Conservation (phyloP, 1,140 invertebrate genomes). For the Elymnias hypermnestra region DNA sequence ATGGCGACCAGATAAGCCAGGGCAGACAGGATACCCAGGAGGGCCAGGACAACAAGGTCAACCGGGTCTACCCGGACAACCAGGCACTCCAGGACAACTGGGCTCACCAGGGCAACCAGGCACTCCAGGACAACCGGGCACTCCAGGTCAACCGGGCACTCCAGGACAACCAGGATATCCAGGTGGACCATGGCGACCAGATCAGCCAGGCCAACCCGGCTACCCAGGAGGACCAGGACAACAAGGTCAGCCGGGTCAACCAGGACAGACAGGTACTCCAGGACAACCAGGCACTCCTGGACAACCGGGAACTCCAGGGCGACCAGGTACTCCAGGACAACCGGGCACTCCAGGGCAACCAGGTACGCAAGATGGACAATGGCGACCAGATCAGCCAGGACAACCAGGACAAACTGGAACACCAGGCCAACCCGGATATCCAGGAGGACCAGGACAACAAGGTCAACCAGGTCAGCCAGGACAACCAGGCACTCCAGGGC, state of each 20-base stretch:
- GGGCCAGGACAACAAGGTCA: slow-evolving; percentile 13
- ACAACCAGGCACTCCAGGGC: slow-evolving; percentile 23
- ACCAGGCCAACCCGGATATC: slow-evolving; percentile 17
- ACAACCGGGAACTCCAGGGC: slow-evolving; percentile 18
- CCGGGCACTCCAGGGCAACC: slow-evolving; percentile 23
- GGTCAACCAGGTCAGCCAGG: slow-evolving; percentile 21
- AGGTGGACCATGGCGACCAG: slow-evolving; percentile 11
- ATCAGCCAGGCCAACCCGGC: slow-evolving; percentile 17
- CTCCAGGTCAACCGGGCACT: slow-evolving; percentile 14
- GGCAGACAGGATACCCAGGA: slow-evolving; percentile 12
- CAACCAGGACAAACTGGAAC: slow-evolving; percentile 13
- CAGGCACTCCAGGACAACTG: slow-evolving; percentile 23
- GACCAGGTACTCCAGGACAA: slow-evolving; percentile 19
- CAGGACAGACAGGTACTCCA: slow-evolving; percentile 16
- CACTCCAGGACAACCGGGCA: slow-evolving; percentile 13
- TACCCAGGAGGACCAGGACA: slow-evolving; percentile 22
- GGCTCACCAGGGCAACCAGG: slow-evolving; percentile 20
- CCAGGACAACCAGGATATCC: slow-evolving; percentile 24
- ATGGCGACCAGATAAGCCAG: slow-evolving; percentile 17
- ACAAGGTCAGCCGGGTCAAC: slow-evolving; percentile 19
- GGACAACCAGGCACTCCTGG: slow-evolving; percentile 11
- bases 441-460: slow-evolving; percentile 19
- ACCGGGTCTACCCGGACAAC: slow-evolving; percentile 22
- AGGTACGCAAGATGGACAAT: slow-evolving; percentile 19
- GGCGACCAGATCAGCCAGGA: slow-evolving; percentile 20